phyloP scores from a whole-genome alignment of 1,140 invertebrate species.

The Acyrthosiphon pisum region DNA sequence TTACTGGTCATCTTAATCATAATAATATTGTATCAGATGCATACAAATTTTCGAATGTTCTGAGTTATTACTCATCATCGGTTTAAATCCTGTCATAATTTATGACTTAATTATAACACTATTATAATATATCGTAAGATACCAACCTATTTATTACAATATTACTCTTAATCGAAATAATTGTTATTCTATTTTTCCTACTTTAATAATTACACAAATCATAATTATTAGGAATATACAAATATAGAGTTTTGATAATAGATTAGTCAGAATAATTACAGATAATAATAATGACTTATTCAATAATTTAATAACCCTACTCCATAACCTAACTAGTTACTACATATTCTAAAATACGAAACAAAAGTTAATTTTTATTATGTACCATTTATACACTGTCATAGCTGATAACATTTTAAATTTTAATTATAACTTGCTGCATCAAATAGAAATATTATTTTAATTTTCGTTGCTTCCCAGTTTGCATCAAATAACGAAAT shows the following conservation, averaged over 20 bases:
- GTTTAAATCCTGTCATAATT: not conserved
- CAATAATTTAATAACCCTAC: not conserved
- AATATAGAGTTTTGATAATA: not conserved
- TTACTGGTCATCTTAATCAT: not conserved
- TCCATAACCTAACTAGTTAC: not conserved
- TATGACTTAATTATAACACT: not conserved
- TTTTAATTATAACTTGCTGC: not conserved
- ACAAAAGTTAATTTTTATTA: not conserved
- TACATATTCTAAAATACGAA: not conserved
- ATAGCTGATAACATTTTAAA: not conserved
- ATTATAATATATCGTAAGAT: not conserved
- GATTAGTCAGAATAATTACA: not conserved
- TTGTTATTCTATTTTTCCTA: not conserved
- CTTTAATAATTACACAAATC: not conserved
- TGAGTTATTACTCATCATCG: not conserved
- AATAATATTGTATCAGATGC: not conserved
- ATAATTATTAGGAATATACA: not conserved
- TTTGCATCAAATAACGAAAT: not conserved
- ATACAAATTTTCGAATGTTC: not conserved
- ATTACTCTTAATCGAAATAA: not conserved
- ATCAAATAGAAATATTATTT: not conserved
- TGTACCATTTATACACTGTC: not conserved
- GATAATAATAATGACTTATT: conserved; percentile 7
- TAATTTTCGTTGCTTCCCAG: not conserved
- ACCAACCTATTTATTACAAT: not conserved